Base-by-base conservation (phyloP, 2,113 vertebrate genomes). In the Phaetusa simplex region DNA sequence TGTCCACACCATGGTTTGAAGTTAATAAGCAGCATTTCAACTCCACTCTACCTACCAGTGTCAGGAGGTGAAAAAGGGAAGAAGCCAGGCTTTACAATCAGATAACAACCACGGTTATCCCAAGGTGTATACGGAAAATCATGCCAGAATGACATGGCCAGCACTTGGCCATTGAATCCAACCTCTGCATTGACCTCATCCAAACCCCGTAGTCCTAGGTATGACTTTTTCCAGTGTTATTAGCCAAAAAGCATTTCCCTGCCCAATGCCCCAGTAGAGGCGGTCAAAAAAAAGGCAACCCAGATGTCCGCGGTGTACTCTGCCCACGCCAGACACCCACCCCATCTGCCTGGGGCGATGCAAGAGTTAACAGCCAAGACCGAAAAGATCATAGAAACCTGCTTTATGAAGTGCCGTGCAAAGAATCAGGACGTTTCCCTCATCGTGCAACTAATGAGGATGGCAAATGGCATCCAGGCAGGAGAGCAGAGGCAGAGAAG, bases 401-500 rank as follows among this genome's bases (percentile, higher is more conserved):
- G 56, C 40, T 36, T 52, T 49, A 24, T 20, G 9, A 50, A 50
- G 53, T 10, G 6, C 26, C 49, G 38, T 9, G 38, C 42, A 80
- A 56, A 55, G 34, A 66, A 50, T 30, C 49, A n/a, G 42, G 34
- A 24, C 0, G 3, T 12, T 47, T 78, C 47, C 82, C 36, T 85
- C 58, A 50, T 2, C 8, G 8, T 43, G 30, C 9, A 26, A 52
- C 21, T 43, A 42, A 50, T 5, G 26, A 43, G 34, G 55, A 66
- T 6, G 23, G 70, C 58, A 72, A 90, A 91, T 40, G 84, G 77
- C 79, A 84, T 72, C n/a, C 69, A 21, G 82, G 91, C 59, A 34
- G 82, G 88, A 81, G 78, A 74, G 58, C 79, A 69, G 94, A 61
- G 90, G 64, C 66, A 81, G 89, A 76, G 76, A 96, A 83, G 86